These are phyloP conservation scores for Nixonia krombeini DNA, from an alignment of 1,140 invertebrate genomes.

Conservation along the genomic window DNA sequence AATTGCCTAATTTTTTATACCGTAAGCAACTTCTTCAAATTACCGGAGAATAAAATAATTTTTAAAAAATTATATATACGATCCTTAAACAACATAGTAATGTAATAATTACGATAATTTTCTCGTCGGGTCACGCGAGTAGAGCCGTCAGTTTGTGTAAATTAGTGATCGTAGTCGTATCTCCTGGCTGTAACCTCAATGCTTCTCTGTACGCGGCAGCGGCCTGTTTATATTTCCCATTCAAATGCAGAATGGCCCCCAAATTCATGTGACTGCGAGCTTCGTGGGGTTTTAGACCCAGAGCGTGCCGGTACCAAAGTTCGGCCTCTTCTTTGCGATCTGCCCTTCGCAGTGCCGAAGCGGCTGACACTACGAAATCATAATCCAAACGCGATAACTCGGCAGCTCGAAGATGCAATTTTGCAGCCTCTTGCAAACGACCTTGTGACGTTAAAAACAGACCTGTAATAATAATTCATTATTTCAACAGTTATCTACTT, in stretches of 20 bases:
- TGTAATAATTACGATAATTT: background rate
- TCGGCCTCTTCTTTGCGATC: slow-evolving; percentile 85
- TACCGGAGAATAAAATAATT: no score
- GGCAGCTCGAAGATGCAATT: slow-evolving; percentile 82
- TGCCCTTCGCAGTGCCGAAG: slow-evolving; percentile 86
- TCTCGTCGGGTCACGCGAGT: slow-evolving; percentile 67
- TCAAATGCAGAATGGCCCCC: slow-evolving; percentile 93
- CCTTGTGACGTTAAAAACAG: slow-evolving; percentile 87
- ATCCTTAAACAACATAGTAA: background rate
- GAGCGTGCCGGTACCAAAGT: slow-evolving; percentile 84
- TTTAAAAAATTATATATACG: no score
- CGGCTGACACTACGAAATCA: slow-evolving; percentile 87
- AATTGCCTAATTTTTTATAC: no score
- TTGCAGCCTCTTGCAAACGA: slow-evolving; percentile 85
- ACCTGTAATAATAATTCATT: slow-evolving; percentile 73
- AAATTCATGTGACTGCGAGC: slow-evolving; percentile 92
- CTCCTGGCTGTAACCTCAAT: slow-evolving; percentile 85
- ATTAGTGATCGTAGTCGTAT: slow-evolving; percentile 89
- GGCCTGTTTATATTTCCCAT: slow-evolving; percentile 90
- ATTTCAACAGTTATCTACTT: background rate
- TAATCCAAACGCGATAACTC: slow-evolving; percentile 84
- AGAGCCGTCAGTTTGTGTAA: slow-evolving; percentile 82
- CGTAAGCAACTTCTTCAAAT: no score
- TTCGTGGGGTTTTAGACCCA: slow-evolving; percentile 82
- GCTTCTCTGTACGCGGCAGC: slow-evolving; percentile 87